These are phyloP conservation scores for Triops cancriformis DNA, from an alignment of 1,140 invertebrate species.

Conservation along the genomic window DNA sequence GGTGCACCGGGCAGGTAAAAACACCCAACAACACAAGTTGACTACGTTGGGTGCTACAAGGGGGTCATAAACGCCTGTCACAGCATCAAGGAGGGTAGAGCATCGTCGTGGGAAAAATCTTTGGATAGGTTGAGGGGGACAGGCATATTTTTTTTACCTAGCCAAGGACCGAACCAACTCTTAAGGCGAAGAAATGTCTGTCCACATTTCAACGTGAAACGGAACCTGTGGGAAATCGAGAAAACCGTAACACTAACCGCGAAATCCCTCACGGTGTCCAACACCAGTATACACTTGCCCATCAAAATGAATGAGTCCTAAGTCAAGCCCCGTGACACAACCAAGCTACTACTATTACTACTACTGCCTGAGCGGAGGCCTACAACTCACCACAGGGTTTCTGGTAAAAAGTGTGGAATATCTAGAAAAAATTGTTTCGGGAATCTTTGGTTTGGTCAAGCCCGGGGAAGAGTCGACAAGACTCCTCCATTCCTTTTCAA, in stretches of 20 bases:
- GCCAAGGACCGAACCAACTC: background rate
- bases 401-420: background rate
- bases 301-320: background rate
- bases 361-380: too few species aligned
- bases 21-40: conserved; percentile 13
- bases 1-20: conserved; percentile 3
- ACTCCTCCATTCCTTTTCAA: background rate
- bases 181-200: background rate
- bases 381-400: too few species aligned
- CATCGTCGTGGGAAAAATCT: conserved; percentile 13
- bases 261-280: background rate
- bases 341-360: background rate
- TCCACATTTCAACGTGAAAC: background rate
- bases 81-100: background rate
- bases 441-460: background rate
- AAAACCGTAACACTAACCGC: background rate
- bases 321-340: background rate
- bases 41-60: conserved; percentile 4
- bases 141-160: background rate
- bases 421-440: background rate
- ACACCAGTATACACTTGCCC: background rate
- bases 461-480: background rate
- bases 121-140: too few species aligned
- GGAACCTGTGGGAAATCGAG: background rate
- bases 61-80: conserved; percentile 3